Evolutionary conservation across 2,113 vertebrate species (phyloP).

Genomic region (Cheilinus undulatus): DNA sequence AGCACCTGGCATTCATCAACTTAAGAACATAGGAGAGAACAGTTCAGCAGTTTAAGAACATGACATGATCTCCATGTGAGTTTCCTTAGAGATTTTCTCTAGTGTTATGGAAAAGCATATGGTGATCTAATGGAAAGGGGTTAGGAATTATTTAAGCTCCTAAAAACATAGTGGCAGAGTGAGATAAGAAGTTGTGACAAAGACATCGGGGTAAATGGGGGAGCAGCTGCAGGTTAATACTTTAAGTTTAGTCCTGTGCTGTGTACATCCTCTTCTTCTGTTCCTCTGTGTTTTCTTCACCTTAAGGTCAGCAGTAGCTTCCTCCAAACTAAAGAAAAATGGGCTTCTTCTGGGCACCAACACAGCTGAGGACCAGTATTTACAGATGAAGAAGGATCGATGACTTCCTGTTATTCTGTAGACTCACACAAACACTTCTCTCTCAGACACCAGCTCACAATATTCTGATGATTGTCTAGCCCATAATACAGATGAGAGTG

Average conservation of each 20-base stretch:
- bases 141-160: background rate
- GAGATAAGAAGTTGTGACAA: background rate
- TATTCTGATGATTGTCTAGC: slow-evolving; percentile 15
- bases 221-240: too few relatives aligned
- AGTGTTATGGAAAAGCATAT: background rate
- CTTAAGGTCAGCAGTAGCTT: slow-evolving; percentile 33
- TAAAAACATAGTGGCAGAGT: background rate
- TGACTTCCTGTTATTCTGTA: slow-evolving; percentile 35
- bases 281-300: background rate
- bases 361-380: slow-evolving; percentile 38
- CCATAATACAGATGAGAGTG: too few relatives aligned
- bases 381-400: slow-evolving; percentile 36
- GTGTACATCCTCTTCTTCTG: background rate
- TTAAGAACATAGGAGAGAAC: too few relatives aligned
- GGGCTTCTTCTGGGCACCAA: slow-evolving; percentile 24
- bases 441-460: slow-evolving; percentile 9
- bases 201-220: background rate
- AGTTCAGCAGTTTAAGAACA: too few relatives aligned
- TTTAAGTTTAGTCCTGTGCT: background rate
- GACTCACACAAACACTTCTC: background rate
- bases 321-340: slow-evolving; percentile 50
- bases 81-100: too few relatives aligned
- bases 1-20: too few relatives aligned
- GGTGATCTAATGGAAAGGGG: background rate
- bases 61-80: too few relatives aligned